Evolutionary conservation across 2,113 vertebrate genomes (phyloP).

Genomic region (Phycodurus eques): DNA sequence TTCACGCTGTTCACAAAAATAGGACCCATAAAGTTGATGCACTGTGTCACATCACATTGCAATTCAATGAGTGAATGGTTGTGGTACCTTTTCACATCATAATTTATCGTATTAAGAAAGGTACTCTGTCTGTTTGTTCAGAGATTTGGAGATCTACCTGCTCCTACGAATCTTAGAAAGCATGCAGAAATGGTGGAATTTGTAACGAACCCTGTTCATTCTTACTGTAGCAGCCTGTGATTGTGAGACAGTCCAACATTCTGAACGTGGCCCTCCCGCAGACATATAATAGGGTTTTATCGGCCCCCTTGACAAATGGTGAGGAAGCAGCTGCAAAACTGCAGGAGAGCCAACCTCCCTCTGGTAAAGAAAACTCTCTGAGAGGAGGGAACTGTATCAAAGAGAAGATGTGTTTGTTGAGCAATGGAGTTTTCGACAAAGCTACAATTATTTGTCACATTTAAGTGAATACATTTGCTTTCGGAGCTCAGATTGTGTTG

Average conservation of each 20-base stretch:
- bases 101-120: neutral
- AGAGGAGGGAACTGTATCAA: conserved; percentile 11
- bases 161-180: conserved; percentile 19
- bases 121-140: conserved; percentile 3
- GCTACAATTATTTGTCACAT: neutral
- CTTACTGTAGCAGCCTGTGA: conserved; percentile 37
- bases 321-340: conserved; percentile 57
- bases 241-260: conserved; percentile 33
- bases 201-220: conserved; percentile 38
- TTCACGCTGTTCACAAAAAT: no score
- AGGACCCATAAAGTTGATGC: no score
- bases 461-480: neutral
- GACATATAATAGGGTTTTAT: conserved; percentile 67
- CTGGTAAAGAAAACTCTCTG: conserved; percentile 12
- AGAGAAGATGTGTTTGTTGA: conserved; percentile 9
- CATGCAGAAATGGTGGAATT: conserved; percentile 17
- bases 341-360: conserved; percentile 37
- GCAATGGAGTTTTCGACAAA: neutral
- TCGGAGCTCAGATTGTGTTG: neutral
- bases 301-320: conserved; percentile 56
- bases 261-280: conserved; percentile 67
- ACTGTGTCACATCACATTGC: no score
- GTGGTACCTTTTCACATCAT: no score
- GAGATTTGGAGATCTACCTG: conserved; percentile 11
- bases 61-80: no score